phyloP scores from a whole-genome alignment of 2,797 vertebrate genomes.

The Hemibagrus guttatus region DNA sequence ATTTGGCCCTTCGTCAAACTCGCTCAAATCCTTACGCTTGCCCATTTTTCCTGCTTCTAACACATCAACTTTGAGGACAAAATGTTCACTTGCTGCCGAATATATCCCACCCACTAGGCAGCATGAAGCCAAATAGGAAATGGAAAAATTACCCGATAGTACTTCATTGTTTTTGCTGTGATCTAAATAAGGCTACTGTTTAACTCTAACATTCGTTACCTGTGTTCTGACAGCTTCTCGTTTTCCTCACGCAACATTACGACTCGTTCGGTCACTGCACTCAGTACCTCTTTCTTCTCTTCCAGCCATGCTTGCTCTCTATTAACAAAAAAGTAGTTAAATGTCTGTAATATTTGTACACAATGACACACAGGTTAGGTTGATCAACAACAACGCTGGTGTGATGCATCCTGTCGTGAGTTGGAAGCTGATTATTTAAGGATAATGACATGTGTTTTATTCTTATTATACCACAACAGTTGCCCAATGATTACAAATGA shows the following conservation, averaged over 20 bases:
- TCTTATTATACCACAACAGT: neutral
- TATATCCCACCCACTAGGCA: no score
- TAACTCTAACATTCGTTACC: conserved; percentile 49
- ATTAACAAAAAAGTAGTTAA: conserved; percentile 19
- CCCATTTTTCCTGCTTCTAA: no score
- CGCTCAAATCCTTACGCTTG: no score
- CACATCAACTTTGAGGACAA: no score
- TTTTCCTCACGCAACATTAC: conserved; percentile 63
- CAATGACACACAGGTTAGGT: no score
- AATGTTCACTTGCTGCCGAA: no score
- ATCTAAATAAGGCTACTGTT: no score
- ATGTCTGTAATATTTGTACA: neutral
- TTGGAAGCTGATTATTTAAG: neutral
- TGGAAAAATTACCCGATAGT: neutral
- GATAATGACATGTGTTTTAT: neutral
- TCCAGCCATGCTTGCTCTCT: conserved; percentile 76
- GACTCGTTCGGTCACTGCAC: conserved; percentile 60
- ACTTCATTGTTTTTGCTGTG: neutral
- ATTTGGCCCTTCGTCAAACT: no score
- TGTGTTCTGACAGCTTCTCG: conserved; percentile 64
- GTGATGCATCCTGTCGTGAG: neutral
- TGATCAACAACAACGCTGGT: neutral
- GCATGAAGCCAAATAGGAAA: neutral
- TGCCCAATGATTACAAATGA: neutral
- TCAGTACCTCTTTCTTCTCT: conserved; percentile 69